These are phyloP conservation scores for Panurus biarmicus DNA, from an alignment of 2,113 vertebrate genomes.

Conservation along the genomic window DNA sequence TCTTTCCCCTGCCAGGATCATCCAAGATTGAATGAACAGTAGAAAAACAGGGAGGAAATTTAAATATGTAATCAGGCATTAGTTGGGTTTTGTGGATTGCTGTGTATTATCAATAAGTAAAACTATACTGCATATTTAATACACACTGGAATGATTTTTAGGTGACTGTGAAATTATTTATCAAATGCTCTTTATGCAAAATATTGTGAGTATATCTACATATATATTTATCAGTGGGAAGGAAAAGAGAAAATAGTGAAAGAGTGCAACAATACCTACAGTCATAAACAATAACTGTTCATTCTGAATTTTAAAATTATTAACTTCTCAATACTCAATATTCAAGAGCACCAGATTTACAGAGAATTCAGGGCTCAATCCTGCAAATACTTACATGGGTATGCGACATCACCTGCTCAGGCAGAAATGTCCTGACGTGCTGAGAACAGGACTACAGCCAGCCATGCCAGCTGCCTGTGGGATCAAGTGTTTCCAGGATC, in stretches of 20 bases:
- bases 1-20: slow-evolving; percentile 95
- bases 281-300: slow-evolving; percentile 32
- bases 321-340: neutral
- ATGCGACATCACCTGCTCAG: neutral
- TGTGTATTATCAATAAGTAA: slow-evolving; percentile 65
- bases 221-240: neutral
- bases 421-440: neutral
- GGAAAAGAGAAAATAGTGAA: slow-evolving; percentile 49
- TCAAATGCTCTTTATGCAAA: slow-evolving; percentile 29
- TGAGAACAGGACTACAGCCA: neutral
- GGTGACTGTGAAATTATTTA: slow-evolving; percentile 53
- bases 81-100: slow-evolving; percentile 68
- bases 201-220: slow-evolving; percentile 18
- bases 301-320: slow-evolving; percentile 10
- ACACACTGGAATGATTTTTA: slow-evolving; percentile 50
- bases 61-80: slow-evolving; percentile 83
- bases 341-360: neutral
- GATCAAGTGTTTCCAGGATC: slow-evolving; percentile 32
- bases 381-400: slow-evolving; percentile 10
- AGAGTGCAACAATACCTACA: slow-evolving; percentile 21
- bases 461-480: neutral
- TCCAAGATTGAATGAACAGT: slow-evolving; percentile 86
- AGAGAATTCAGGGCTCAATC: neutral
- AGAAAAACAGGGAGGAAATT: slow-evolving; percentile 91
- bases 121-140: slow-evolving; percentile 51